Percentiles rank a stretch among this genome's conserved stretches.
phyloP scores from a whole-genome alignment of 23 tunicate species.

The Trididemnum nubilum region DNA sequence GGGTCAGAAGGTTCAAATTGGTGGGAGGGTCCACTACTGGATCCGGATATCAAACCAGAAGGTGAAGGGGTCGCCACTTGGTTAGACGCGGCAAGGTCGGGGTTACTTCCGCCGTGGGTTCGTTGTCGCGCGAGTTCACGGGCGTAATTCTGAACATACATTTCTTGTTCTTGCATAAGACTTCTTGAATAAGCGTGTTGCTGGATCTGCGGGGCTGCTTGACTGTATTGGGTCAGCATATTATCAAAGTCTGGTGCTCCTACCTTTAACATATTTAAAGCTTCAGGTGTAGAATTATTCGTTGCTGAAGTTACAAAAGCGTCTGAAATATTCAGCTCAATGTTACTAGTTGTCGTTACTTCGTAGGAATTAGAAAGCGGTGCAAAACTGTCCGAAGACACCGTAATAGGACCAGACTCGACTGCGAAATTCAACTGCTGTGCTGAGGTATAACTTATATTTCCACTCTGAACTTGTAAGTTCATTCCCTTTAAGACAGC shows the following conservation, averaged over 20 bases:
- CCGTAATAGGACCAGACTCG: constrained; percentile 1
- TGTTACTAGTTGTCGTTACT: constrained; percentile 14
- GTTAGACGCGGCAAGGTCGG: constrained; percentile 63
- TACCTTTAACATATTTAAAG: constrained; percentile 73
- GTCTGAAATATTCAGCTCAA: constrained; percentile 45
- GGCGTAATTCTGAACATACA: constrained; percentile 84
- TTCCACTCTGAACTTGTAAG: constrained; percentile 49
- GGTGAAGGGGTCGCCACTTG: constrained; percentile 47
- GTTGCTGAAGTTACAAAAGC: constrained; percentile 19
- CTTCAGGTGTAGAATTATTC: constrained; percentile 57
- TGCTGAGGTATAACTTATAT: constrained; percentile 1
- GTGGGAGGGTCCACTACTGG: constrained; percentile 26
- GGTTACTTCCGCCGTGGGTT: constrained; percentile 75
- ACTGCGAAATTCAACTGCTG: neutral
- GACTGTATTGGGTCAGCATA: constrained; percentile 70
- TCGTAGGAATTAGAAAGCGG: neutral
- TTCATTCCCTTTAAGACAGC: constrained; percentile 74
- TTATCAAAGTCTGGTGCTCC: constrained; percentile 79
- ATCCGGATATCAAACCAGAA: constrained; percentile 59
- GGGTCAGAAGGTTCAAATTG: constrained; percentile 62
- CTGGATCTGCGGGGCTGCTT: constrained; percentile 41
- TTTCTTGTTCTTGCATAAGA: constrained; percentile 87
- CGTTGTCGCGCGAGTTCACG: constrained; percentile 76
- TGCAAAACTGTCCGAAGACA: constrained; percentile 9
- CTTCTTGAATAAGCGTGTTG: constrained; percentile 46